phyloP scores from a whole-genome alignment of 2,797 vertebrate species.

The Hippopotamyrus pictus region DNA sequence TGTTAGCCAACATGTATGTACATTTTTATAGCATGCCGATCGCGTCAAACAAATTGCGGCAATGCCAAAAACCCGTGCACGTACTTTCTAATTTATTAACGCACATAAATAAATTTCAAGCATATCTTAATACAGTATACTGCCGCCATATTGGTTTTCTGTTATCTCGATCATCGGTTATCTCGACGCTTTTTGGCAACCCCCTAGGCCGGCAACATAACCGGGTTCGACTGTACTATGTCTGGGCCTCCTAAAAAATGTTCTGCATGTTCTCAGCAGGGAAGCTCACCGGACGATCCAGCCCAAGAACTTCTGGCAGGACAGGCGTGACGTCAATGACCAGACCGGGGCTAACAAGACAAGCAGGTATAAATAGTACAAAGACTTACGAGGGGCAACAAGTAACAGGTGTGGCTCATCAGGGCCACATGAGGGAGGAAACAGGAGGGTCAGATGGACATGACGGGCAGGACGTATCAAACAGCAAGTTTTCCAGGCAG shows the following conservation, averaged over 20 bases:
- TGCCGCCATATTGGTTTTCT: no score
- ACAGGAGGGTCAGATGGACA: background rate
- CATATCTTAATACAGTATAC: no score
- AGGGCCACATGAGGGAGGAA: background rate
- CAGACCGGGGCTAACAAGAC: background rate
- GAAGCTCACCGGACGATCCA: background rate
- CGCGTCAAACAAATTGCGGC: no score
- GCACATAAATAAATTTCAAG: no score
- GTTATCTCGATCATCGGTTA: no score
- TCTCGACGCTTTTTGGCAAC: no score
- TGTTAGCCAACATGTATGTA: no score
- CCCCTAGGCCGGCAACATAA: no score
- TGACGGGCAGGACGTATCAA: background rate
- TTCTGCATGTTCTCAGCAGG: background rate
- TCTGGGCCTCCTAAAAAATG: background rate
- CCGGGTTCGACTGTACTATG: no score
- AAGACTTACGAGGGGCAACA: background rate
- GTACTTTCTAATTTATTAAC: no score
- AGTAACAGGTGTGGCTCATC: background rate
- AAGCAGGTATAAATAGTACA: background rate
- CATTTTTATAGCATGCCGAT: no score
- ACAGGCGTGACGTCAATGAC: background rate
- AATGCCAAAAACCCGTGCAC: no score
- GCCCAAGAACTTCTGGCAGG: background rate
- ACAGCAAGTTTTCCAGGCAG: background rate